These are phyloP conservation scores for Diarsia brunnea DNA, from an alignment of 2,888 invertebrate species.

Conservation along the genomic window DNA sequence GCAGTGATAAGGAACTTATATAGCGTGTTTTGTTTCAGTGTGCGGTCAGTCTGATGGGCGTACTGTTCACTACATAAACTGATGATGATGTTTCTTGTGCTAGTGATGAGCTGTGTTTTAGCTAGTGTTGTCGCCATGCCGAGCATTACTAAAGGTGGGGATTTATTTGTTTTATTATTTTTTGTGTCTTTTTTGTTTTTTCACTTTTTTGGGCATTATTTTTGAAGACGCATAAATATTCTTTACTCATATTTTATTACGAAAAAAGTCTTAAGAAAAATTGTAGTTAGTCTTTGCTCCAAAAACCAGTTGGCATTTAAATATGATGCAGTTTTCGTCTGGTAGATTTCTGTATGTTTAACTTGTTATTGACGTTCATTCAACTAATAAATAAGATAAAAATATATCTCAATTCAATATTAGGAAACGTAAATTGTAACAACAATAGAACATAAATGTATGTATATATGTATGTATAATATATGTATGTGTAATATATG, in stretches of 20 bases:
- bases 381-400: no score
- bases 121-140: slow-evolving; percentile 62
- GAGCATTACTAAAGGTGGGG: slow-evolving; percentile 44
- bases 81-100: slow-evolving; percentile 23
- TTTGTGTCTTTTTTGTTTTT: background rate
- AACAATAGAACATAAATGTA: no score
- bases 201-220: background rate
- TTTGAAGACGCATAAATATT: background rate
- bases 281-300: background rate
- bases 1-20: slow-evolving; percentile 30
- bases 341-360: background rate
- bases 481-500: no score
- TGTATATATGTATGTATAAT: no score
- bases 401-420: no score
- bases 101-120: slow-evolving; percentile 43
- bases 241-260: background rate
- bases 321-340: background rate
- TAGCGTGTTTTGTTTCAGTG: slow-evolving; percentile 54
- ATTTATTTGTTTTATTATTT: background rate
- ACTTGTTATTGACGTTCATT: background rate
- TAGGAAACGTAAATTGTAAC: no score
- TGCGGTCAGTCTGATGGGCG: slow-evolving; percentile 11
- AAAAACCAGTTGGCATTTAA: background rate
- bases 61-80: slow-evolving; percentile 18
- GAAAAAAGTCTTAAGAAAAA: background rate